These are phyloP conservation scores for Semnornis frantzii DNA, from an alignment of 2,113 vertebrate species.

Conservation along the genomic window DNA sequence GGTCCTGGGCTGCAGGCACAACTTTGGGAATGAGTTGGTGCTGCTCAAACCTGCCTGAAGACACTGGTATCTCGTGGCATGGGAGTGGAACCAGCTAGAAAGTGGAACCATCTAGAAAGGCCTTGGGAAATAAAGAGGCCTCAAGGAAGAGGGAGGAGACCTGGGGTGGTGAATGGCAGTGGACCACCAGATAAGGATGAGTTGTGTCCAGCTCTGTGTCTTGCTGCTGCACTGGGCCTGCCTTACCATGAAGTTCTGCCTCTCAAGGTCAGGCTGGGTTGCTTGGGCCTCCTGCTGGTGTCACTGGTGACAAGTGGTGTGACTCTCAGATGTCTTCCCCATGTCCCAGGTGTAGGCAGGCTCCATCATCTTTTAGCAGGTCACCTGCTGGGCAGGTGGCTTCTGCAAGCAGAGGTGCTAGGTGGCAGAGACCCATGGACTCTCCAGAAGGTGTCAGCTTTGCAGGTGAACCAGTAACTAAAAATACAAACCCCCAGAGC, in stretches of 20 bases:
- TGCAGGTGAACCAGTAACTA: neutral
- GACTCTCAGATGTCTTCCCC: accelerated
- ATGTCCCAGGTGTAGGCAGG: neutral
- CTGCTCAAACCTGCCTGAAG: neutral
- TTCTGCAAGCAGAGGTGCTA: neutral
- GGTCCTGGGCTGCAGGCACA: neutral
- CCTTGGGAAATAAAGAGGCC: neutral
- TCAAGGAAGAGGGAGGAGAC: neutral
- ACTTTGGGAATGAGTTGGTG: neutral
- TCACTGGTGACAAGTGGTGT: accelerated
- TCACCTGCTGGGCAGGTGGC: neutral
- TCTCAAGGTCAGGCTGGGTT: neutral
- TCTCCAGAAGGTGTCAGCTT: neutral
- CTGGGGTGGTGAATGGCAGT: neutral
- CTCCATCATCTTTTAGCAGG: neutral
- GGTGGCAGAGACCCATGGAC: neutral
- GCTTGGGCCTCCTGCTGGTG: neutral
- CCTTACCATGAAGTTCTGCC: neutral
- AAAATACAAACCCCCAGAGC: neutral
- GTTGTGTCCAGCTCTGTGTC: accelerated
- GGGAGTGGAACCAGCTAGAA: neutral
- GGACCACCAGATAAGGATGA: neutral
- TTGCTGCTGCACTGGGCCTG: neutral
- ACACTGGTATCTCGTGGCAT: neutral
- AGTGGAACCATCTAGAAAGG: neutral